Conservation (phyloP, 2,113 vertebrate species). For the Nanorana parkeri region DNA sequence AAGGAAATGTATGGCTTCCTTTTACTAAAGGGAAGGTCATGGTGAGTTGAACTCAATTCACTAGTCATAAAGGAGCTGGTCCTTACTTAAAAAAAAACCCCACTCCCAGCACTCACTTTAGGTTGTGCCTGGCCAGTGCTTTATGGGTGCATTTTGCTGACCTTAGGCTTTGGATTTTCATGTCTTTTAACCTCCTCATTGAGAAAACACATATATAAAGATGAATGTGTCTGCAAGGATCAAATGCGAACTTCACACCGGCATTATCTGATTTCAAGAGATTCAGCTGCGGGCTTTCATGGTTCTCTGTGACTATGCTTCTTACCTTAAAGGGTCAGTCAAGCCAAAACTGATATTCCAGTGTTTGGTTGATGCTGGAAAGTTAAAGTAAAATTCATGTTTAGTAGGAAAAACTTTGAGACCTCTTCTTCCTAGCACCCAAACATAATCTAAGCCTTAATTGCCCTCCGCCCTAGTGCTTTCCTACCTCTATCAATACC, state of each 20-base stretch:
- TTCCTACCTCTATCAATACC: no score
- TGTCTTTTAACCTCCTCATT: not conserved
- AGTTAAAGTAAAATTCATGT: no score
- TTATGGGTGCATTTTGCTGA: conserved; percentile 2
- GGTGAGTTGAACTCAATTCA: conserved; percentile 39
- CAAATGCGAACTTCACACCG: conserved; percentile 7
- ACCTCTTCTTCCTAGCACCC: no score
- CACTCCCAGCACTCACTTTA: not conserved
- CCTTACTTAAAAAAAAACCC: not conserved
- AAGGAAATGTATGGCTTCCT: conserved; percentile 43
- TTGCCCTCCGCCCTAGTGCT: no score
- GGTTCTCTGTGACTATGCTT: conserved; percentile 1
- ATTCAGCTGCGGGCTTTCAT: not conserved
- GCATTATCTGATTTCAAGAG: conserved; percentile 15
- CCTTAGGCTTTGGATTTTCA: conserved; percentile 6
- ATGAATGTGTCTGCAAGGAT: conserved; percentile 31
- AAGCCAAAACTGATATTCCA: no score
- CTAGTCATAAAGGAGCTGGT: conserved; percentile 9
- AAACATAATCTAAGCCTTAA: no score
- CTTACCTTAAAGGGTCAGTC: not conserved
- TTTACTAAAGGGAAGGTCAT: conserved; percentile 21
- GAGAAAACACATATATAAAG: not conserved
- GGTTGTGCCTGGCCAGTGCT: not conserved
- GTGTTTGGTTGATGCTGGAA: no score
- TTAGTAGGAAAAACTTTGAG: no score